A percentile compares a stretch with the other conserved stretches of the same genome.
These are phyloP conservation scores for Oreotrochilus melanogaster DNA, from an alignment of 2,113 vertebrate species.

Conservation along the genomic window DNA sequence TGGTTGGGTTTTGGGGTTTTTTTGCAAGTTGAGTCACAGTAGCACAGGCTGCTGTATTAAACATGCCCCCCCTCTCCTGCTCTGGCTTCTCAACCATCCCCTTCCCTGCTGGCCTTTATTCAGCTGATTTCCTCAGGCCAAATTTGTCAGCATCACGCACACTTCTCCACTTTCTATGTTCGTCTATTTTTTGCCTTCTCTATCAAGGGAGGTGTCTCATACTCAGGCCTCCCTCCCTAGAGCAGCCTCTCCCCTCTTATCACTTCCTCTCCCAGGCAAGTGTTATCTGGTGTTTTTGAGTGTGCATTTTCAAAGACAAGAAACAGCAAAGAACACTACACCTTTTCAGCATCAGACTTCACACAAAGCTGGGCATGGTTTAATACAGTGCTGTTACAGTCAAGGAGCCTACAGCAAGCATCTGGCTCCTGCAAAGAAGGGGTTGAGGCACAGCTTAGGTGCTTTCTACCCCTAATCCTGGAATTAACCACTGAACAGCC, in stretches of 20 bases:
- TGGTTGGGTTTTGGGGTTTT: neutral
- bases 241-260: neutral
- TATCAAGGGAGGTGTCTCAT: neutral
- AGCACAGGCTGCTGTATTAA: neutral
- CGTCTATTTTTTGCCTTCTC: neutral
- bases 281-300: neutral
- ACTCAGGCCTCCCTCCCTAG: neutral
- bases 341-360: neutral
- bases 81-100: neutral
- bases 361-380: neutral
- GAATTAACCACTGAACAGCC: neutral
- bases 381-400: neutral
- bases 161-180: neutral
- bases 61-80: neutral
- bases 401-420: neutral
- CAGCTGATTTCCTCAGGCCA: neutral
- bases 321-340: neutral
- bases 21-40: accelerated
- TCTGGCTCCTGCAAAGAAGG: neutral
- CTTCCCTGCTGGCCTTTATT: neutral
- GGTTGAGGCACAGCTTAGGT: neutral
- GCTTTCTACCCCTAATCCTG: neutral
- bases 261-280: neutral
- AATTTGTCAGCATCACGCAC: neutral
- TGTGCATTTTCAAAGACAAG: neutral